These are phyloP conservation scores for Sarcophaga rosellei DNA, from an alignment of 2,888 invertebrate genomes.

Conservation along the genomic window DNA sequence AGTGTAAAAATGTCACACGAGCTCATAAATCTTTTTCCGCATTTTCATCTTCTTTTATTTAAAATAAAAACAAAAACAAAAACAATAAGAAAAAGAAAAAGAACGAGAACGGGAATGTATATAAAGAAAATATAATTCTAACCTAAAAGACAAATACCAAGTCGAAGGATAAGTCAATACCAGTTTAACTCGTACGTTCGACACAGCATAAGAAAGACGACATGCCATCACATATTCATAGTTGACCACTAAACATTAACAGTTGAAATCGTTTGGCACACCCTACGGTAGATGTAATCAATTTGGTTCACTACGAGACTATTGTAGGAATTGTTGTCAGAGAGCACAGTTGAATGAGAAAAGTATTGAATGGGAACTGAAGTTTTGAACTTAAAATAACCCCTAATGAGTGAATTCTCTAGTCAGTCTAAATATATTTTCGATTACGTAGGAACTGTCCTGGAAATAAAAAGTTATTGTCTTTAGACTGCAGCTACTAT, in stretches of 20 bases:
- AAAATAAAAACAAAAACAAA: not conserved
- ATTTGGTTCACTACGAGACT: too few species aligned
- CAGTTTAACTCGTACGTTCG: conserved; percentile 49
- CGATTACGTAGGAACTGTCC: too few species aligned
- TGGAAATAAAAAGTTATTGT: too few species aligned
- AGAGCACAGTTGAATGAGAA: too few species aligned
- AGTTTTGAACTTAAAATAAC: too few species aligned
- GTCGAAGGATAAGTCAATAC: conserved; percentile 43
- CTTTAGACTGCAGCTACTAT: too few species aligned
- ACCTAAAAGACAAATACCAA: conserved; percentile 52
- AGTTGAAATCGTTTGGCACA: not conserved
- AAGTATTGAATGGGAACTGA: too few species aligned
- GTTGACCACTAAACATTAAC: conserved; percentile 42
- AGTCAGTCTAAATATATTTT: too few species aligned
- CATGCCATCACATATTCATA: conserved; percentile 32
- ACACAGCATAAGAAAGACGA: conserved; percentile 30
- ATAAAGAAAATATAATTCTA: conserved; percentile 25
- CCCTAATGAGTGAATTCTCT: too few species aligned
- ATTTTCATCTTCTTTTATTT: conserved; percentile 62
- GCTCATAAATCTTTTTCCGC: conserved; percentile 73
- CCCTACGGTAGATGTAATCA: conserved; percentile 3
- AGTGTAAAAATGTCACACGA: conserved; percentile 72
- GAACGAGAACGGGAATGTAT: not conserved
- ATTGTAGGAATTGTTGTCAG: too few species aligned
- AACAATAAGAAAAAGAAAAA: not conserved